Percentiles rank a stretch among this genome's conserved stretches.
These are phyloP conservation scores for Adelosebastes latens DNA, from an alignment of 2,797 vertebrate genomes.

Conservation along the genomic window DNA sequence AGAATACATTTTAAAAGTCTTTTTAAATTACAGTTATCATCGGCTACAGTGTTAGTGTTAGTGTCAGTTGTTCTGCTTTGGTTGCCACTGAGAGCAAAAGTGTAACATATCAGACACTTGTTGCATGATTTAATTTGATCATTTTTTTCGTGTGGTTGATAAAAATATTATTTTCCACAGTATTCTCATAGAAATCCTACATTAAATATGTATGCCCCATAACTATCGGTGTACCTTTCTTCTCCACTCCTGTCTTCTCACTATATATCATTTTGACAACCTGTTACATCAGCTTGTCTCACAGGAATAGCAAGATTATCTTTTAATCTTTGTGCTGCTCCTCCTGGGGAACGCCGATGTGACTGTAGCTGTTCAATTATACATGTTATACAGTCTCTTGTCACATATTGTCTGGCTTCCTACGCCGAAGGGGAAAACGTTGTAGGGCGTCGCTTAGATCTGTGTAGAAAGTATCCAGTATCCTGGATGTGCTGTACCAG, in stretches of 20 bases:
- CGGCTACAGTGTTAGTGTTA: neutral
- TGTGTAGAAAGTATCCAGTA: neutral
- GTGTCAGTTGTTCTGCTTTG: neutral
- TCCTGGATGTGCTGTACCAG: neutral
- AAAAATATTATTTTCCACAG: constrained; percentile 7
- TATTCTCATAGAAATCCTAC: neutral
- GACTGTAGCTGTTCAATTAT: constrained; percentile 66
- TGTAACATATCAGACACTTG: neutral
- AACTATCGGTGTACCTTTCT: constrained; percentile 3
- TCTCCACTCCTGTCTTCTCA: constrained; percentile 7
- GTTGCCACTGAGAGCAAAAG: neutral
- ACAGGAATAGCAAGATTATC: constrained; percentile 59
- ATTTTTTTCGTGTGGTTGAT: neutral
- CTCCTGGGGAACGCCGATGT: constrained; percentile 54
- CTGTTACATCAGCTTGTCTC: constrained; percentile 69
- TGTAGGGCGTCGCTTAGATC: constrained; percentile 16
- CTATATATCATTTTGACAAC: constrained; percentile 61
- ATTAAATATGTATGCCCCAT: constrained; percentile 8
- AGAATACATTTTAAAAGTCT: neutral
- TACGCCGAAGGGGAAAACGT: constrained; percentile 1
- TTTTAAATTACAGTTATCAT: neutral
- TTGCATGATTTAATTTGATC: neutral
- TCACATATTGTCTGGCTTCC: constrained; percentile 39
- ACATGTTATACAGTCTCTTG: constrained; percentile 53
- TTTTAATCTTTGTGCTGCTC: constrained; percentile 60